Percentiles rank a stretch among this genome's conserved stretches.
Evolutionary conservation across 2,113 vertebrate genomes (phyloP).

Genomic region (Chloroceryle aenea): DNA sequence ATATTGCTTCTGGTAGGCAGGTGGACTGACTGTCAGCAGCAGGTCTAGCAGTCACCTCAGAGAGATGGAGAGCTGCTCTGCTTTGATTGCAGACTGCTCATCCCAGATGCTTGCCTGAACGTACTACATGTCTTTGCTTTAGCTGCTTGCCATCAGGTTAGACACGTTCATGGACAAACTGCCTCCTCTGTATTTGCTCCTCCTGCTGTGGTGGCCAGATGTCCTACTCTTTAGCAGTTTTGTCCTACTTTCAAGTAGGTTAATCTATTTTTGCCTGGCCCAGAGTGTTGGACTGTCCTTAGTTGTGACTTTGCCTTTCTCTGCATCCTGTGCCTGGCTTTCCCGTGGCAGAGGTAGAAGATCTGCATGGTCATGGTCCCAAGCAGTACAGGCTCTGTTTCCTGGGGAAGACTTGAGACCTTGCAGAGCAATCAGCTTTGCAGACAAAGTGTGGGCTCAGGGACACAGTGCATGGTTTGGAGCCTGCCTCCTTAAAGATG

Average conservation of each 20-base stretch:
- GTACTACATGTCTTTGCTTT: background rate
- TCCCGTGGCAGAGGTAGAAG: background rate
- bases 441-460: rapidly evolving
- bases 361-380: background rate
- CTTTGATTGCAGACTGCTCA: rapidly evolving
- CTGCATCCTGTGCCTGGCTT: rapidly evolving
- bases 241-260: conserved; percentile 68
- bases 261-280: conserved; percentile 65
- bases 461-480: background rate
- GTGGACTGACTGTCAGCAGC: background rate
- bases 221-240: background rate
- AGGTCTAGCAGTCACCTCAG: background rate
- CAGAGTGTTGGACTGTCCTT: conserved; percentile 18
- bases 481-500: background rate
- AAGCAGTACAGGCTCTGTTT: background rate
- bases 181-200: background rate
- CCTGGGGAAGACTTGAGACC: background rate
- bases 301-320: conserved; percentile 45
- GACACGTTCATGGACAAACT: rapidly evolving
- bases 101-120: background rate
- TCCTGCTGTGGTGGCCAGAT: conserved; percentile 34
- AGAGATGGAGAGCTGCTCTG: background rate
- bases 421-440: background rate
- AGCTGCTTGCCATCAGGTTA: background rate
- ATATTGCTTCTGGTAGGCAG: background rate